Conservation (phyloP, 2,888 invertebrate species). For the Lacanobia oleracea region DNA sequence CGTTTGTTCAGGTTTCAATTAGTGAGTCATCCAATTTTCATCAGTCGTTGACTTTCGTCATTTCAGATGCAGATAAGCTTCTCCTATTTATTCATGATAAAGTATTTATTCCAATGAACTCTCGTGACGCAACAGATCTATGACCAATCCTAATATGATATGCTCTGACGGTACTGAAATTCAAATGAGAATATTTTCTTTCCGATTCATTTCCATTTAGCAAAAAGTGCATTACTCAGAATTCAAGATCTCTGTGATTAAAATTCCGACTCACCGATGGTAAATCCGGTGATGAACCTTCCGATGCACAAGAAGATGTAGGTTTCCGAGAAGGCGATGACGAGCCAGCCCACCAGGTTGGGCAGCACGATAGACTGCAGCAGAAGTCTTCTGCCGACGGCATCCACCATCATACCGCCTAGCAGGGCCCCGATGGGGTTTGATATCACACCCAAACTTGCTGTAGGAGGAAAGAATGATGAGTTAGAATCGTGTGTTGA, state of each 20-base stretch:
- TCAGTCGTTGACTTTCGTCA: constrained; percentile 26
- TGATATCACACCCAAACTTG: constrained; percentile 93
- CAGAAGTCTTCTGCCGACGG: constrained; percentile 91
- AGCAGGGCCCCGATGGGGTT: constrained; percentile 93
- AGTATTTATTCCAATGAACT: constrained; percentile 21
- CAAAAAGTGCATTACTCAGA: too few species aligned
- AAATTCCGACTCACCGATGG: constrained; percentile 89
- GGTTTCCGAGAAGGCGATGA: constrained; percentile 92
- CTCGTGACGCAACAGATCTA: constrained; percentile 1
- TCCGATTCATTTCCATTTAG: too few species aligned
- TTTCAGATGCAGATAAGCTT: constrained; percentile 19
- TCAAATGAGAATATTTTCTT: constrained; percentile 2
- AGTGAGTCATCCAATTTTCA: constrained; percentile 44
- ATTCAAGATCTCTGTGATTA: background rate
- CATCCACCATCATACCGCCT: constrained; percentile 93
- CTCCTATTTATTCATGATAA: constrained; percentile 10
- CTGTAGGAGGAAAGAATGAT: constrained; percentile 78
- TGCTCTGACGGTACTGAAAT: constrained; percentile 14
- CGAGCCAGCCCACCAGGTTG: constrained; percentile 93
- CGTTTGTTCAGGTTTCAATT: constrained; percentile 44
- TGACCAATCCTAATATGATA: constrained; percentile 18
- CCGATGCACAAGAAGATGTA: constrained; percentile 92
- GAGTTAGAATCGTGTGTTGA: background rate
- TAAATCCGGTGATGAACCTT: constrained; percentile 93
- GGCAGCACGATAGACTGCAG: constrained; percentile 93